Conservation (phyloP, 2,797 vertebrate species). For the Hirundo rustica region DNA sequence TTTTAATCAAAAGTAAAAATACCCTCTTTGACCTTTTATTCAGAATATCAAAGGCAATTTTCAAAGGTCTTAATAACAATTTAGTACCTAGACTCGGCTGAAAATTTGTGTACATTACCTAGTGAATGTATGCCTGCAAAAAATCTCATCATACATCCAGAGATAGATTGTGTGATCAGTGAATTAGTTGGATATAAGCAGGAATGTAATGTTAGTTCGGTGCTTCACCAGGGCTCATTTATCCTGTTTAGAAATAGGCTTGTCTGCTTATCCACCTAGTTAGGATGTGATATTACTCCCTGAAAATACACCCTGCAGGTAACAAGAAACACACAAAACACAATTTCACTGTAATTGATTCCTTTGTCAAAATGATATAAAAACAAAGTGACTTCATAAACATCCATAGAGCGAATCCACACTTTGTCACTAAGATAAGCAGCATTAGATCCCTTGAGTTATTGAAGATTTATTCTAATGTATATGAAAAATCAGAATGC, state of each 20-base stretch:
- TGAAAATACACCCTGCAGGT: background rate
- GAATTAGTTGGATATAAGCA: background rate
- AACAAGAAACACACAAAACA: conserved; percentile 34
- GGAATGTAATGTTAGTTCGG: background rate
- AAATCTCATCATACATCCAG: background rate
- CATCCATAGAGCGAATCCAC: background rate
- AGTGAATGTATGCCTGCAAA: background rate
- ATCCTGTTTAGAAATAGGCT: conserved; percentile 35
- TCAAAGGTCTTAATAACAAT: conserved; percentile 8
- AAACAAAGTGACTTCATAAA: conserved; percentile 7
- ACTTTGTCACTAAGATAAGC: background rate
- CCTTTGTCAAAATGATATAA: conserved; percentile 21
- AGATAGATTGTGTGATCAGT: background rate
- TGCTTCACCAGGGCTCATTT: conserved; percentile 24
- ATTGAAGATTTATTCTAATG: background rate
- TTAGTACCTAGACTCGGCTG: background rate
- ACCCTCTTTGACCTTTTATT: conserved; percentile 29
- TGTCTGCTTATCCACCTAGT: conserved; percentile 17
- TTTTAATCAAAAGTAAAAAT: conserved; percentile 46
- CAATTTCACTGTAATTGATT: conserved; percentile 38
- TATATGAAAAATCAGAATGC: background rate
- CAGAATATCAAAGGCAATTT: conserved; percentile 39
- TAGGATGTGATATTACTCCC: background rate
- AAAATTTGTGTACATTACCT: background rate
- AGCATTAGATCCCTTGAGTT: background rate